Evolutionary conservation across 2,113 vertebrate genomes (phyloP).

Genomic region (Butastur rufipennis): DNA sequence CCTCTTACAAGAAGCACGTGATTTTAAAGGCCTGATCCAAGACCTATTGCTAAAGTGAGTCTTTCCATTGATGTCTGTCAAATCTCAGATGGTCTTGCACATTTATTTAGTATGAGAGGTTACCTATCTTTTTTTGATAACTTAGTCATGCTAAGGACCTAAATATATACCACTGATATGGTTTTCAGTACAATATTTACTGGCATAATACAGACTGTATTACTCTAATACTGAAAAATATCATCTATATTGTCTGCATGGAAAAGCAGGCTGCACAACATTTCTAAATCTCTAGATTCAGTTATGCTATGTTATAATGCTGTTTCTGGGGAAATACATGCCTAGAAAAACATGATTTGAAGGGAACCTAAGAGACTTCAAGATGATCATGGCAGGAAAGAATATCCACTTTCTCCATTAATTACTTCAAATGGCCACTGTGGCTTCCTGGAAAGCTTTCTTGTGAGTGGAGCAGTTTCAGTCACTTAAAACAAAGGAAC

Average conservation of each 20-base stretch:
- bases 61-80: background rate
- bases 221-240: background rate
- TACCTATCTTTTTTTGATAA: background rate
- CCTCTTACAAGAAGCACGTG: background rate
- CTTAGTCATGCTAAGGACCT: background rate
- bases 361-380: background rate
- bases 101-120: background rate
- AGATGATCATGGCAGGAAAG: background rate
- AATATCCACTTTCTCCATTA: background rate
- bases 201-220: background rate
- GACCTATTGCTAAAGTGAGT: background rate
- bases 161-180: background rate
- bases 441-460: background rate
- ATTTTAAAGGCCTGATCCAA: background rate
- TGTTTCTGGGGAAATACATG: background rate
- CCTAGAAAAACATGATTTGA: background rate
- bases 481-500: background rate
- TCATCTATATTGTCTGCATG: background rate
- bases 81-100: background rate
- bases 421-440: background rate
- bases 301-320: background rate
- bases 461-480: background rate
- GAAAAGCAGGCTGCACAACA: background rate
- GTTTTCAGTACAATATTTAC: background rate
- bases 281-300: background rate